Evolutionary conservation across 2,113 vertebrate genomes (phyloP), one percentile per base, ranked within the genome.

Genomic region (Rhynchopsitta pachyrhyncha): DNA sequence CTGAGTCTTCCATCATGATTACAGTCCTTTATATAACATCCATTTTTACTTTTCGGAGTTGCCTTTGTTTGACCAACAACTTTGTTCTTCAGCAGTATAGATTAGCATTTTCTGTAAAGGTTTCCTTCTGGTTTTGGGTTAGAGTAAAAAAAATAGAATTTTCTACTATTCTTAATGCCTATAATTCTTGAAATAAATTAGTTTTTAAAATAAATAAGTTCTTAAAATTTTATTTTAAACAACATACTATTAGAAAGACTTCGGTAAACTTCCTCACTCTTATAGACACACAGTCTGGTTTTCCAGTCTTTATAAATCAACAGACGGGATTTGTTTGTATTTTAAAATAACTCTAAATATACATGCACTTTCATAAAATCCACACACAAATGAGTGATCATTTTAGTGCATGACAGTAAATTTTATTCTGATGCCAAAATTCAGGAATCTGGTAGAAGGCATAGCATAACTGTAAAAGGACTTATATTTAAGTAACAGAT

Each of bases 101-200:
- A 2, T 13, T 37, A 64, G 6, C 1, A 42, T 70, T 64, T 60
- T 73, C 9, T 53, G 9, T 25, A n/a, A 70, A 76, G 0, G 0
- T 7, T 68, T 74, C 6, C 2, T 31, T 69, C 31, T 44, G 14
- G 2, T 3, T 90, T 77, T 53, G 4, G 22, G 50, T 2, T n/a
- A 7, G 3, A 25, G 24, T n/a, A 29, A 24, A 46, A 50, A 5
- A 5, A 1, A 2, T 9, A 33, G 1, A 17, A 39, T 73, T 81
- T 69, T 55, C 13, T 53, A 24, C 1, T 3, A 29, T 41, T 69
- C 47, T 5, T 74, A 60, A 37, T 18, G 3, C 1, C 31, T 63
- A 22, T 8, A 7, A 4, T 25, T 74, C 15, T 31, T 28, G 28
- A 57, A 55, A 57, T 57, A 50, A 35, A n/a, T 10, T 24, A 17